A percentile compares a stretch with the other conserved stretches of the same genome.
Evolutionary conservation across 2,888 invertebrate genomes (phyloP).

Genomic region (Sphecodes monilicornis): DNA sequence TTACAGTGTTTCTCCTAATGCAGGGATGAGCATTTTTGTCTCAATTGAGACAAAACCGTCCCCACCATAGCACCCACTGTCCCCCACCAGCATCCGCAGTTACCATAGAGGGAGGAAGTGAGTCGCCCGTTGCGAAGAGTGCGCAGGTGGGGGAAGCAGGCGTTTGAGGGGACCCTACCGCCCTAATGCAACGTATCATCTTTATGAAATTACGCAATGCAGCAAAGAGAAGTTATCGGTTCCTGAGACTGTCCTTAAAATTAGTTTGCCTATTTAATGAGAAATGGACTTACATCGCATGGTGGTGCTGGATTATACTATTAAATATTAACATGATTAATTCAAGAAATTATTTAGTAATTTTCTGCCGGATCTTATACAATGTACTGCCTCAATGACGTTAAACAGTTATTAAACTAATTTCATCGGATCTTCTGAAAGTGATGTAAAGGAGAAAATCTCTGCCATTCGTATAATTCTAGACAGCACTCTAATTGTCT

Average conservation of each 20-base stretch:
- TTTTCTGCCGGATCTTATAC: background rate
- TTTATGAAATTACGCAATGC: background rate
- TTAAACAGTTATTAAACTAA: too few relatives aligned
- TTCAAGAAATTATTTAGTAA: background rate
- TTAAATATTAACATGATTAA: background rate
- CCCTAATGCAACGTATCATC: background rate
- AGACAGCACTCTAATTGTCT: background rate
- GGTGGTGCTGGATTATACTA: too few relatives aligned
- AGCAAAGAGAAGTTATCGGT: background rate
- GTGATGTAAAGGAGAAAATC: background rate
- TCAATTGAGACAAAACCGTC: too few relatives aligned
- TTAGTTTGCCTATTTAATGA: background rate
- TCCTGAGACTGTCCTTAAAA: background rate
- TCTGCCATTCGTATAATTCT: background rate
- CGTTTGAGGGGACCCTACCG: too few relatives aligned
- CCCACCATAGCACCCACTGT: too few relatives aligned
- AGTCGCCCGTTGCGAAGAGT: too few relatives aligned
- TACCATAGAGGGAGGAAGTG: too few relatives aligned
- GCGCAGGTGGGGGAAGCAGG: too few relatives aligned
- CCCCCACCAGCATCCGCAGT: too few relatives aligned
- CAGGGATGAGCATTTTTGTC: too few relatives aligned
- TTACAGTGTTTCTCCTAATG: background rate
- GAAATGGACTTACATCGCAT: too few relatives aligned
- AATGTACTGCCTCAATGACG: background rate
- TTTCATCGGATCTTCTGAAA: background rate